phyloP scores from a whole-genome alignment of 2,888 invertebrate species.

The Harmothoe impar region DNA sequence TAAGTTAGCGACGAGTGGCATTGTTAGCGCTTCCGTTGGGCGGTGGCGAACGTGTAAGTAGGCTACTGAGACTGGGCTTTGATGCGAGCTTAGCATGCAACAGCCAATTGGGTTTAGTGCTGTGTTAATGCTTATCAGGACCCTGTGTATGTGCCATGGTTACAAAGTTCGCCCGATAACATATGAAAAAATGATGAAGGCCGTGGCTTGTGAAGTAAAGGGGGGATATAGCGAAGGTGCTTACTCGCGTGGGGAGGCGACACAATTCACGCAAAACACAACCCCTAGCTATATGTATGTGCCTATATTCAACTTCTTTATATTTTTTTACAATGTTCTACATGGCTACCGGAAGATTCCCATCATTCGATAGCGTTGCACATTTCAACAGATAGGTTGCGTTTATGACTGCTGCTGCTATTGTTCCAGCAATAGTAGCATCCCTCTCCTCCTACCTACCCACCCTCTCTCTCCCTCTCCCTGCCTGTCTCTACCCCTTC shows the following conservation, averaged over 20 bases:
- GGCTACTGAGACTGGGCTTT: conserved; percentile 42
- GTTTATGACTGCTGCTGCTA: too few species aligned
- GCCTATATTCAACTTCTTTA: too few species aligned
- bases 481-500: too few species aligned
- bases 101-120: conserved; percentile 26
- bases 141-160: not conserved
- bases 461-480: too few species aligned
- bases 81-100: conserved; percentile 46
- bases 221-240: not conserved
- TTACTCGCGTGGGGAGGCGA: not conserved
- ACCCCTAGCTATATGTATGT: too few species aligned
- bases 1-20: conserved; percentile 26
- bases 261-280: too few species aligned
- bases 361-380: too few species aligned
- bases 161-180: conserved; percentile 13
- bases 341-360: too few species aligned
- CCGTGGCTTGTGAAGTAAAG: not conserved
- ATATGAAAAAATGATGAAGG: conserved; percentile 20
- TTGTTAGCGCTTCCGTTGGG: conserved; percentile 19
- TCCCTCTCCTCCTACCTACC: too few species aligned
- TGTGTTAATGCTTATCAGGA: conserved; percentile 5
- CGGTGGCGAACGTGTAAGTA: conserved; percentile 49
- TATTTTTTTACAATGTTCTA: too few species aligned
- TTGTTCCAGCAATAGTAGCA: too few species aligned
- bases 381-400: too few species aligned